Evolutionary conservation across 2,797 vertebrate genomes (phyloP).

Genomic region (Hozukius guyotensis): DNA sequence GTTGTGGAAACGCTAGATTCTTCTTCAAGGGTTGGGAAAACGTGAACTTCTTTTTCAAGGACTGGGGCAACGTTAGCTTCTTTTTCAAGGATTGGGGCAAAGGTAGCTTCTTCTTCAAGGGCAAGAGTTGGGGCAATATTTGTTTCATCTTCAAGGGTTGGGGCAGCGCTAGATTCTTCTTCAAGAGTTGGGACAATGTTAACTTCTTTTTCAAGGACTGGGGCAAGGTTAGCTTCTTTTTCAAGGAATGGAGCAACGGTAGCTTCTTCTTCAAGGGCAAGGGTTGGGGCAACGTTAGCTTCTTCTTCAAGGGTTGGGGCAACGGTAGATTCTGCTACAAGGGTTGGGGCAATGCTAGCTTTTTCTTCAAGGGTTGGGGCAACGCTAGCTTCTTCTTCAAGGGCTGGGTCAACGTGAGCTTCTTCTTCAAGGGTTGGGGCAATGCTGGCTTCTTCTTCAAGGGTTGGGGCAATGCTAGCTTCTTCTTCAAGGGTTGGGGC

Average conservation of each 20-base stretch:
- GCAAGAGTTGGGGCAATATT: neutral
- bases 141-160: neutral
- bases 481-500: neutral
- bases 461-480: no score
- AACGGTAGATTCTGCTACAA: neutral
- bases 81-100: neutral
- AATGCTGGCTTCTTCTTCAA: neutral
- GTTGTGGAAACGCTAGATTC: neutral
- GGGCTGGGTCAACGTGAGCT: neutral
- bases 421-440: neutral
- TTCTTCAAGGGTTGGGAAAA: neutral
- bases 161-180: no score
- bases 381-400: neutral
- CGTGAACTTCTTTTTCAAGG: neutral
- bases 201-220: no score
- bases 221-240: no score
- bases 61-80: neutral
- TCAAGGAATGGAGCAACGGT: no score
- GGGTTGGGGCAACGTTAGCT: neutral
- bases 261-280: no score
- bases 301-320: neutral
- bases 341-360: neutral
- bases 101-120: neutral
- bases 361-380: neutral
- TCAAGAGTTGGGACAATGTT: rapidly evolving